These are phyloP conservation scores for Lypha dubia DNA, from an alignment of 2,888 invertebrate species.

Conservation along the genomic window DNA sequence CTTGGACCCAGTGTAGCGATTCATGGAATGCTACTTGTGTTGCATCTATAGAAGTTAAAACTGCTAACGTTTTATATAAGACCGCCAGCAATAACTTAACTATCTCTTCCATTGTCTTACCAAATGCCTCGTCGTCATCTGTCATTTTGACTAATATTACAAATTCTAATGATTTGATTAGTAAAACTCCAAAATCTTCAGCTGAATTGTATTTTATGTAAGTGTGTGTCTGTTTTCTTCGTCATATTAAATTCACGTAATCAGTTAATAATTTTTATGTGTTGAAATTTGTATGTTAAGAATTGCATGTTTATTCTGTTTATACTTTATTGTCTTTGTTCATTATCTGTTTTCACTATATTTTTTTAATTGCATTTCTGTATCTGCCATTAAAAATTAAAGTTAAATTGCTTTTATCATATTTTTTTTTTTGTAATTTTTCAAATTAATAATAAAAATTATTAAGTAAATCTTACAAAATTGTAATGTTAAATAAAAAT, in stretches of 20 bases:
- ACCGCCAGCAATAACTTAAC: constrained; percentile 22
- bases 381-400: not conserved
- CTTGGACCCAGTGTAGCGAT: constrained; percentile 86
- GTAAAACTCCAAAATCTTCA: constrained; percentile 78
- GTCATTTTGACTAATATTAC: constrained; percentile 55
- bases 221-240: constrained; percentile 78
- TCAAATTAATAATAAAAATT: too few relatives aligned
- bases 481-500: too few relatives aligned
- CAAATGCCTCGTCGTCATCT: constrained; percentile 58
- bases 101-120: constrained; percentile 1
- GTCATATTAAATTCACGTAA: not conserved
- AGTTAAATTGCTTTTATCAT: not conserved
- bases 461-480: too few relatives aligned
- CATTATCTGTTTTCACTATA: not conserved
- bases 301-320: constrained; percentile 30
- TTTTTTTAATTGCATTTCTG: not conserved
- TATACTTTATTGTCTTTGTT: not conserved
- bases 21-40: constrained; percentile 84
- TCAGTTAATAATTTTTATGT: not conserved
- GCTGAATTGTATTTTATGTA: constrained; percentile 84
- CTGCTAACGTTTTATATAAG: constrained; percentile 56
- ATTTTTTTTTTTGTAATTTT: not conserved
- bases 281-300: not conserved
- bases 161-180: constrained; percentile 48
- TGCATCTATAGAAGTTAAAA: constrained; percentile 79